These are phyloP conservation scores for Neodiprion virginianus DNA, from an alignment of 1,140 invertebrate genomes.

Conservation along the genomic window DNA sequence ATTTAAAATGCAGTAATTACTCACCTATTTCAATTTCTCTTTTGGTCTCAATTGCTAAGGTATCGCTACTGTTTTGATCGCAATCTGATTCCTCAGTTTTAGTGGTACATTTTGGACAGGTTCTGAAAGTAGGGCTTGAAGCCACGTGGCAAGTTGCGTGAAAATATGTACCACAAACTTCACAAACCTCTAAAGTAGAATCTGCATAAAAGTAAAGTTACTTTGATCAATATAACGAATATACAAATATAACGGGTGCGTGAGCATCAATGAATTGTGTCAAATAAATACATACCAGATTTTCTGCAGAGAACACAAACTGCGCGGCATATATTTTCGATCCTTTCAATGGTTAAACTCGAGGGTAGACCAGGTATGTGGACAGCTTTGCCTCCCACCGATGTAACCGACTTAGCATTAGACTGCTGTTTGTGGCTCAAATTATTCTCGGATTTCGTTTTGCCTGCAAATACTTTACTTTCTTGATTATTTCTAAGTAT, in stretches of 20 bases:
- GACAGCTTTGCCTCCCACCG: constrained; percentile 47
- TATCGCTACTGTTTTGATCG: neutral
- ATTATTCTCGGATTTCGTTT: constrained; percentile 37
- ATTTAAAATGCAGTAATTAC: neutral
- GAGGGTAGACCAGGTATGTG: constrained; percentile 54
- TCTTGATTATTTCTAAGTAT: constrained; percentile 47
- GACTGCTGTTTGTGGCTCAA: constrained; percentile 43
- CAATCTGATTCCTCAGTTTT: neutral
- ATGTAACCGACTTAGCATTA: constrained; percentile 50
- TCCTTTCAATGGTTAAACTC: constrained; percentile 50
- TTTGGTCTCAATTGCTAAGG: neutral
- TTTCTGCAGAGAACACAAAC: constrained; percentile 59
- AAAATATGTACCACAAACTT: constrained; percentile 60
- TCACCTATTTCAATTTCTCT: neutral
- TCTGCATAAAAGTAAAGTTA: constrained; percentile 41
- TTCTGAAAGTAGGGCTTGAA: constrained; percentile 43
- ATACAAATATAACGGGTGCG: constrained; percentile 17
- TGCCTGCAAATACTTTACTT: constrained; percentile 38
- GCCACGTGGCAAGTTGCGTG: constrained; percentile 61
- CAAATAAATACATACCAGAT: constrained; percentile 47
- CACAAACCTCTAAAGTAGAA: constrained; percentile 55
- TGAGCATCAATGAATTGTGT: constrained; percentile 6
- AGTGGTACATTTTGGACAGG: constrained; percentile 50
- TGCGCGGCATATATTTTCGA: constrained; percentile 50
- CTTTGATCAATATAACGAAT: neutral